Base-by-base conservation (phyloP, 2,888 invertebrate genomes). In the Zele albiditarsus region DNA sequence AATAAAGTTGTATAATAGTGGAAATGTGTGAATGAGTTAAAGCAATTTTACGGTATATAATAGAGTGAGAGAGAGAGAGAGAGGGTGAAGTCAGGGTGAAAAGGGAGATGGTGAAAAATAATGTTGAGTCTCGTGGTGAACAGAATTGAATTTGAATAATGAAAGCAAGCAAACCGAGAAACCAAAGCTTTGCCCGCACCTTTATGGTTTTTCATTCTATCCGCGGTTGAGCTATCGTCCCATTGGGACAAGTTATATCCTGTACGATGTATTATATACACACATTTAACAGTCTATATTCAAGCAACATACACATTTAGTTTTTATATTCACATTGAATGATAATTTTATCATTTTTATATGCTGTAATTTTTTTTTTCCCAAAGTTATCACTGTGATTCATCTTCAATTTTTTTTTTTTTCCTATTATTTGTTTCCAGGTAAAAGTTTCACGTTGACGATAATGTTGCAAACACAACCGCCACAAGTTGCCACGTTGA, bases 391-490 rank as follows among this genome's bases (percentile, higher is more conserved):
- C n/a, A 0, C n/a, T n/a, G n/a, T n/a, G 12, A 38, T 38, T 38
- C 38, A 12, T 38, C 10, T 38, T 12, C 12, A 12, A 38, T 38
- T 38, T 38, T 12, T 38, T 12, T 38, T 12, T 2, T 1, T 38
- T 0, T 38, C 12, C 12, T 0, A 12, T 12, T 38, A 12, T 75
- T 25, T n/a, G n/a, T 27, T 81, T 82, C 6, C 83, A 90, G 89
- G 90, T 67, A 90, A 89, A 79, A 89, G 89, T 79, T 89, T 89
- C 77, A 88, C 89, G 25, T 80, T 89, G 77, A 89, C 89, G 80
- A 90, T 89, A 81, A 89, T 89, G 87, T 85, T 90, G 72, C 88
- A 88, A 78, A 89, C 88, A n/a, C 85, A 87, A 28, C 89, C 89
- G 67, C 89, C 89, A 46, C 89, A 88, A 78, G 82, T 88, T 33